These are phyloP conservation scores for Drosophila nr. perissopoda DNA, from an alignment of 2,888 invertebrate genomes.

Conservation along the genomic window DNA sequence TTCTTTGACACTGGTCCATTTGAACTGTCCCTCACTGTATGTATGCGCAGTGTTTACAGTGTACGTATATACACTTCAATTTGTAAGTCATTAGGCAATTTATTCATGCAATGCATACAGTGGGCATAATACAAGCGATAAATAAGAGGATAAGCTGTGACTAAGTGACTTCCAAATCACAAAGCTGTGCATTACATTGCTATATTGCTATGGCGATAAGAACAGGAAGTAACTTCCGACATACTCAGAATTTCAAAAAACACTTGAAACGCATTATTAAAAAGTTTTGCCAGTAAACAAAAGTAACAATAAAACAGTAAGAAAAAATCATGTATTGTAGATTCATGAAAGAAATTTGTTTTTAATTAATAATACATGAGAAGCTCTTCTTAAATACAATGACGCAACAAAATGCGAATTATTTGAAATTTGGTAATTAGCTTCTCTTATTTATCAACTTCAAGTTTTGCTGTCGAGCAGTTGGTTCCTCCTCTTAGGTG, in stretches of 20 bases:
- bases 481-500: neutral
- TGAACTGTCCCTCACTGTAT: too few species aligned
- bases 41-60: neutral
- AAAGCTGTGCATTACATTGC: neutral
- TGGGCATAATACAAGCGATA: constrained; percentile 15
- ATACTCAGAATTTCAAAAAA: neutral
- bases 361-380: neutral
- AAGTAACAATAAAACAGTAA: neutral
- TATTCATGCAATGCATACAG: constrained; percentile 26
- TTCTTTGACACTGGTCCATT: too few species aligned
- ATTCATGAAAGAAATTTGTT: neutral
- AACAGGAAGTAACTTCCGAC: neutral
- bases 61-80: constrained; percentile 30
- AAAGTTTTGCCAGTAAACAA: neutral
- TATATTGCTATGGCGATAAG: neutral
- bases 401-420: neutral
- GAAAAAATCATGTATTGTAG: neutral
- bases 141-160: neutral
- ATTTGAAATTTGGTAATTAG: neutral
- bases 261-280: neutral
- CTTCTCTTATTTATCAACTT: neutral
- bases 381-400: neutral
- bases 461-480: neutral
- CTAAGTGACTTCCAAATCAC: neutral
- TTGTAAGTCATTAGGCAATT: constrained; percentile 52